Base-by-base conservation (phyloP, 2,797 vertebrate genomes). In the Neomorphus geoffroyi region DNA sequence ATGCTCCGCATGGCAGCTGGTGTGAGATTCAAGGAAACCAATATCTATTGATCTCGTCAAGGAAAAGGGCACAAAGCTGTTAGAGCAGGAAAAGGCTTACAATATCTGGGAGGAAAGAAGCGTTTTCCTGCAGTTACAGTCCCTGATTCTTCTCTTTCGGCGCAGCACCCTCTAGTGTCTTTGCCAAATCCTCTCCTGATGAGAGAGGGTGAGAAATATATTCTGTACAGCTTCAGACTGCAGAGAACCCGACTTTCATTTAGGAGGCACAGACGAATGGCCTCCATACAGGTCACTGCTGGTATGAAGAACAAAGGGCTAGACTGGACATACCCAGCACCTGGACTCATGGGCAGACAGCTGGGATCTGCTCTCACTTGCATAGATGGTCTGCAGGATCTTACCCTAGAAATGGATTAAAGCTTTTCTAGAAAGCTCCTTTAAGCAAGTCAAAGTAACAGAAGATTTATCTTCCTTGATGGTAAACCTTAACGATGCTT, bases 71-170 rank as follows among this genome's bases (percentile, higher is more conserved):
- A 54, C n/a, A 3, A 0, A 12, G 37, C 13, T 37, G 23, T 22
- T 27, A 28, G 0, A 0, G 58, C 28, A 54, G 61, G 43, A 62
- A 54, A 17, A 80, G 11, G 9, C 33, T 41, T 30, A 32, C 8
- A 2, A 0, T 0, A 17, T 11, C 33, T 28, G 0, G 0, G 41
- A 41, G 41, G 24, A 33, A n/a, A 74, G 22, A 83, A 19, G 28
- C 6, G 24, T 48, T 67, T 78, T 60, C 37, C 71, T 37, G n/a
- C 37, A 54, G 33, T 33, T 21, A 33, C 21, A 62, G 85, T 61
- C 14, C 27, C 13, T 0, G 0, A 18, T 30, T 46, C 23, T 88
- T 83, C 65, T 70, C 70, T 74, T 84, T 71, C 53, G 37, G 48
- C 61, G 56, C 27, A 88, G 94, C 91, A 79, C 84, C 84, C 74